Evolutionary conservation across 2,113 vertebrate genomes (phyloP), one percentile per base, ranked within the genome.

Genomic region (Pteruthius melanotis): DNA sequence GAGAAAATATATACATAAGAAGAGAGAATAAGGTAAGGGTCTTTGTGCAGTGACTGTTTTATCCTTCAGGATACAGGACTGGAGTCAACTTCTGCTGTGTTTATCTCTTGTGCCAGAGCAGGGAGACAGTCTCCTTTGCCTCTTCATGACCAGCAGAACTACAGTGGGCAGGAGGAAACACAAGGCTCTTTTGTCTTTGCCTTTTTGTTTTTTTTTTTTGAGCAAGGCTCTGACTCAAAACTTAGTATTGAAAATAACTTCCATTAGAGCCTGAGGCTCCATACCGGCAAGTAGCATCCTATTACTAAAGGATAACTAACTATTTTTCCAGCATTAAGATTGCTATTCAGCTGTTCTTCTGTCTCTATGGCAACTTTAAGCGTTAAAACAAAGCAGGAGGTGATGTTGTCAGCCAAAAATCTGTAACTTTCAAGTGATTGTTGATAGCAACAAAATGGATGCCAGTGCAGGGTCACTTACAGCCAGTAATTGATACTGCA

Each of bases 321-420:
- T 37, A 70, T 93, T 95, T 97, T 60, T 92, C 69, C 53, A 87
- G 66, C 77, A 81, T 94, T 78, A 93, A 93, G 90, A 80, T 52
- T 92, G 86, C 72, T 96, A 45, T 91, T 97, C 93, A 80, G 81
- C 93, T 96, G 44, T 94, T 96, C 92, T 89, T 90, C 77, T 96
- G 77, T 97, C 95, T 98, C 98, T 96, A 95, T 97, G 93, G 93
- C 85, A 97, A 98, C 95, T 94, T 89, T 66, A 83, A 92, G 94
- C 6, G 0, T 95, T 96, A 97, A 94, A 97, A 96, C 90, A 96
- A 97, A 97, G 97, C 86, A 96, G 90, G 89, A 94, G 85, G 61
- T 97, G 93, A 97, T 68, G 54, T 80, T 94, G 89, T 95, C 93
- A 97, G 94, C 89, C 93, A 94, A 95, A 97, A 89, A 53, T 95